phyloP scores from a whole-genome alignment of 1,140 invertebrate species.

The Papilio polytes region DNA sequence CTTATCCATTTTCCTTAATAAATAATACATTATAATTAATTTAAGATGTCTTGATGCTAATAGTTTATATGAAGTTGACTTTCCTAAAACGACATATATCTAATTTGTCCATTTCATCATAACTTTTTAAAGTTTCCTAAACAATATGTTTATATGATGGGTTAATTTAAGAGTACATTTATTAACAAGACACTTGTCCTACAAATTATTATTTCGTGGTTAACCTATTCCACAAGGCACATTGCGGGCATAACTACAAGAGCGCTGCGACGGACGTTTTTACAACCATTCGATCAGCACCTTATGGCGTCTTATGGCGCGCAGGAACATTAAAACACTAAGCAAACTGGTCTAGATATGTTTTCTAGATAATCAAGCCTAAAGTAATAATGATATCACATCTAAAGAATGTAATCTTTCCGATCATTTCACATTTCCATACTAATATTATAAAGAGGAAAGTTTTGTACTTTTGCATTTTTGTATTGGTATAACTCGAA shows the following conservation, averaged over 20 bases:
- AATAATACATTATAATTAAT: too few relatives aligned
- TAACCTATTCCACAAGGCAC: not conserved
- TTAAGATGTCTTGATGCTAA: too few relatives aligned
- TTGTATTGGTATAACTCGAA: too few relatives aligned
- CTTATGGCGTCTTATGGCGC: not conserved
- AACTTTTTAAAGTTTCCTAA: not conserved
- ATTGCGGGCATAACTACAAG: conserved; percentile 22
- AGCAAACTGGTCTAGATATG: not conserved
- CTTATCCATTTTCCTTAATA: not conserved
- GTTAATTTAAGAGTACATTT: not conserved
- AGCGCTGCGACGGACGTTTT: conserved; percentile 24
- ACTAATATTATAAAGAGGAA: not conserved
- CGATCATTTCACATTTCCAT: not conserved
- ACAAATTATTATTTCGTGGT: not conserved
- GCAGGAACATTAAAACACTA: not conserved
- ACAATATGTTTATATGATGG: too few relatives aligned
- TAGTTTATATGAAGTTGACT: too few relatives aligned
- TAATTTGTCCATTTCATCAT: not conserved
- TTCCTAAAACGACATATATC: not conserved
- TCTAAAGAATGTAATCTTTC: not conserved
- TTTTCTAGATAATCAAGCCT: conserved; percentile 7
- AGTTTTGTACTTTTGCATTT: too few relatives aligned
- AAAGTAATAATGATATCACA: not conserved
- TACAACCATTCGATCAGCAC: conserved; percentile 6
- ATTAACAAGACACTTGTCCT: not conserved